A percentile compares a stretch with the other conserved stretches of the same genome.
Evolutionary conservation across 2,113 vertebrate genomes (phyloP).

Genomic region (Holacanthus passer): DNA sequence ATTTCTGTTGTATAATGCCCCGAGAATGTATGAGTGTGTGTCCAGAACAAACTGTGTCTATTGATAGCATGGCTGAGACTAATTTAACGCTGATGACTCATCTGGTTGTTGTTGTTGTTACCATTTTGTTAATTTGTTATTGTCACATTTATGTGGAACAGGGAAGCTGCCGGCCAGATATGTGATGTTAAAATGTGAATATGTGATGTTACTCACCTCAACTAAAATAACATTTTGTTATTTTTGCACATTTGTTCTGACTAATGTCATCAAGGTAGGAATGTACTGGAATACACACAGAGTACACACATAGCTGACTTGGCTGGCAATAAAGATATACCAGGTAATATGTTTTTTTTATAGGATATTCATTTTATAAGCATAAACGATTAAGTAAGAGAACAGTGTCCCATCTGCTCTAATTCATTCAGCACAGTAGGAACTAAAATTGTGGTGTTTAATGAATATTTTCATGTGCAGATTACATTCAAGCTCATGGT

Average conservation of each 20-base stretch:
- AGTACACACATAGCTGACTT: not conserved
- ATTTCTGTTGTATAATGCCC: constrained; percentile 47
- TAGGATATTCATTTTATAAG: too few relatives aligned
- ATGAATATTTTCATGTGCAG: not conserved
- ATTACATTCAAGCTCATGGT: not conserved
- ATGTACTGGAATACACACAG: not conserved
- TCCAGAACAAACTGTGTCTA: not conserved
- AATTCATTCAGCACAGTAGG: not conserved
- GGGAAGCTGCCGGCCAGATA: not conserved
- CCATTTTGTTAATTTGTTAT: not conserved
- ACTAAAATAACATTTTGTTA: not conserved
- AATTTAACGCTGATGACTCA: not conserved
- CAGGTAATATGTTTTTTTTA: not conserved
- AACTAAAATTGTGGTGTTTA: not conserved
- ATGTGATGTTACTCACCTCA: not conserved
- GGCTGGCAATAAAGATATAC: not conserved
- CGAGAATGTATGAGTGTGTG: not conserved
- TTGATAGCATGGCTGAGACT: not conserved
- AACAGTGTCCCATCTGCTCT: not conserved
- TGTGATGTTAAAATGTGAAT: not conserved
- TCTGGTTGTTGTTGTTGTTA: constrained; percentile 7
- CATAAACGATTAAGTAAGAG: not conserved
- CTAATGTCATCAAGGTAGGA: not conserved
- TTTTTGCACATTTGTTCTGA: too few relatives aligned
- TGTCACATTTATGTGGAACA: not conserved